phyloP scores from a whole-genome alignment of 2,797 vertebrate species.

The Lutra lutra region DNA sequence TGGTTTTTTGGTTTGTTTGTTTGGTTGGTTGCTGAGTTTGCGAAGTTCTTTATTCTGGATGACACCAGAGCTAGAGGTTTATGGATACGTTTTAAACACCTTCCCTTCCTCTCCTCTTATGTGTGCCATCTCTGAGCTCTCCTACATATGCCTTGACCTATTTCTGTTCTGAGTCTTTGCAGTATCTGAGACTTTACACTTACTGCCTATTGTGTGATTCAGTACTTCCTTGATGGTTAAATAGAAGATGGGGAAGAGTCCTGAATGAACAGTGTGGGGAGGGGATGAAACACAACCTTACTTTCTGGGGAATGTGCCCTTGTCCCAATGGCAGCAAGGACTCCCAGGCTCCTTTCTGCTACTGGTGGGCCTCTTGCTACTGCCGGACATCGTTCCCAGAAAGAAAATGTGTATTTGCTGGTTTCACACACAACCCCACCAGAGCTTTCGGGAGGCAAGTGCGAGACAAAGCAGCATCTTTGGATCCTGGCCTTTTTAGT shows the following conservation, averaged over 20 bases:
- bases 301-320: background rate
- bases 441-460: background rate
- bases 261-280: background rate
- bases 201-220: background rate
- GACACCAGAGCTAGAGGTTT: background rate
- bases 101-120: background rate
- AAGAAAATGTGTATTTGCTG: background rate
- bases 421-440: background rate
- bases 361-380: too few relatives aligned
- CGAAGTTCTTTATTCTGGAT: background rate
- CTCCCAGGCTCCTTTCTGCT: background rate
- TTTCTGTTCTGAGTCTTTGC: constrained; percentile 12
- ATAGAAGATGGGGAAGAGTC: background rate
- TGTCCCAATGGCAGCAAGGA: fast-evolving
- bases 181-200: background rate
- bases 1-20: background rate
- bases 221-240: constrained; percentile 14
- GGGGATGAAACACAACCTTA: background rate
- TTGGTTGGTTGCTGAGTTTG: background rate
- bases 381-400: background rate
- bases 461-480: background rate
- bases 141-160: constrained; percentile 10
- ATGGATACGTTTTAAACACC: background rate
- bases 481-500: background rate
- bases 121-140: background rate